phyloP scores from a whole-genome alignment of 2,888 invertebrate genomes.

The Thera obeliscata region DNA sequence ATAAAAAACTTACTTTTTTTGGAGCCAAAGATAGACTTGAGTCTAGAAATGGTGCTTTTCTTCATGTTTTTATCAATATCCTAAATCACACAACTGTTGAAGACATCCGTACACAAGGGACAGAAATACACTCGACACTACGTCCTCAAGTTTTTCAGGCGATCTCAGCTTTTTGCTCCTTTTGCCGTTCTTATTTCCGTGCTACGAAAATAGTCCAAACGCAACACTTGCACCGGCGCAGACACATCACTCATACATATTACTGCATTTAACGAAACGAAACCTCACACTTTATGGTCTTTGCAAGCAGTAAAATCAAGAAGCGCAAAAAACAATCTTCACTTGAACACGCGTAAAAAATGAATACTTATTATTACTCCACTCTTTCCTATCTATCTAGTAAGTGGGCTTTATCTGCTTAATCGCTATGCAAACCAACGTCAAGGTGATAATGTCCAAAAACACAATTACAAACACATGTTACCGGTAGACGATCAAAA shows the following conservation, averaged over 20 bases:
- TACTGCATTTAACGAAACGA: constrained; percentile 35
- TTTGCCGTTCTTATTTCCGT: constrained; percentile 84
- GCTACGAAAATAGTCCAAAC: constrained; percentile 82
- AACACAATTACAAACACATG: constrained; percentile 57
- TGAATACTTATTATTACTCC: constrained; percentile 42
- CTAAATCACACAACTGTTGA: constrained; percentile 60
- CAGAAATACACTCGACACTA: constrained; percentile 78
- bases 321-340: constrained; percentile 18
- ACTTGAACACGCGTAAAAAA: constrained; percentile 33
- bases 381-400: constrained; percentile 53
- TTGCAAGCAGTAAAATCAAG: constrained; percentile 5
- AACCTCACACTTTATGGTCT: constrained; percentile 36
- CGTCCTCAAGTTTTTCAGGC: constrained; percentile 81
- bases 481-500: constrained; percentile 51
- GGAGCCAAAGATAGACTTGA: constrained; percentile 76
- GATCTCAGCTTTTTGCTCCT: constrained; percentile 80
- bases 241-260: constrained; percentile 76
- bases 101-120: constrained; percentile 73
- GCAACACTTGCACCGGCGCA: constrained; percentile 79
- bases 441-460: constrained; percentile 53
- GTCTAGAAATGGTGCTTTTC: constrained; percentile 78
- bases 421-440: constrained; percentile 57
- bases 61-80: constrained; percentile 62
- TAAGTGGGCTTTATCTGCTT: constrained; percentile 57
- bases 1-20: constrained; percentile 67